Percentiles rank a stretch among this genome's conserved stretches.
These are phyloP conservation scores for Rhinoptilus africanus DNA, from an alignment of 2,113 vertebrate genomes.

Conservation along the genomic window DNA sequence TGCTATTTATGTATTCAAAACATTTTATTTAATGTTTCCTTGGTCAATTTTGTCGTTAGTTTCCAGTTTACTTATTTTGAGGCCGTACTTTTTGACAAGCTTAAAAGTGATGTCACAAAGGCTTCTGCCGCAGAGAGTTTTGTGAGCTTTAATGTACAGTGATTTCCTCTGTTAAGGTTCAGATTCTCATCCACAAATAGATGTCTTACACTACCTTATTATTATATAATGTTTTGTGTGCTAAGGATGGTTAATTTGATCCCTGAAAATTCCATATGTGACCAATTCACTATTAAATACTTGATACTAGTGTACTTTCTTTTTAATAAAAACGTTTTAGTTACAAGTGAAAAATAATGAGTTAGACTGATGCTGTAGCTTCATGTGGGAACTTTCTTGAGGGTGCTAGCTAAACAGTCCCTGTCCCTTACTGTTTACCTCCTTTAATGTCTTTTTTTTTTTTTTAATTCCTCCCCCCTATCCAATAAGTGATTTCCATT, in stretches of 20 bases:
- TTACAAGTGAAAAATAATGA: not conserved
- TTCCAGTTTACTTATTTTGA: not conserved
- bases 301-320: not conserved
- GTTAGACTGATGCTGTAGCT: not conserved
- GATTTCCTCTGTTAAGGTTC: not conserved
- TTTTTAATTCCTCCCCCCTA: rapidly evolving
- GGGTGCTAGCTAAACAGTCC: not conserved
- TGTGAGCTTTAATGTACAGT: not conserved
- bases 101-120: not conserved
- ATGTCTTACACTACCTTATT: not conserved
- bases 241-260: not conserved
- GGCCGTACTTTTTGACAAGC: not conserved
- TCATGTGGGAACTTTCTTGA: not conserved
- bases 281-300: not conserved
- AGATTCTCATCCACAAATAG: not conserved
- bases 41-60: not conserved
- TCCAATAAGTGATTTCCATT: not conserved
- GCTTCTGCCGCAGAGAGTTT: not conserved
- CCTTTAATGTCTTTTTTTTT: not conserved
- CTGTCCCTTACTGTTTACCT: not conserved
- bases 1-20: not conserved
- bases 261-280: not conserved
- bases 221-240: not conserved
- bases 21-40: not conserved
- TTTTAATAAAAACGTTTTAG: not conserved